Evolutionary conservation across 2,888 invertebrate genomes (phyloP), one percentile per base, ranked within the genome.

Genomic region (Pseudeuparius sepicola): DNA sequence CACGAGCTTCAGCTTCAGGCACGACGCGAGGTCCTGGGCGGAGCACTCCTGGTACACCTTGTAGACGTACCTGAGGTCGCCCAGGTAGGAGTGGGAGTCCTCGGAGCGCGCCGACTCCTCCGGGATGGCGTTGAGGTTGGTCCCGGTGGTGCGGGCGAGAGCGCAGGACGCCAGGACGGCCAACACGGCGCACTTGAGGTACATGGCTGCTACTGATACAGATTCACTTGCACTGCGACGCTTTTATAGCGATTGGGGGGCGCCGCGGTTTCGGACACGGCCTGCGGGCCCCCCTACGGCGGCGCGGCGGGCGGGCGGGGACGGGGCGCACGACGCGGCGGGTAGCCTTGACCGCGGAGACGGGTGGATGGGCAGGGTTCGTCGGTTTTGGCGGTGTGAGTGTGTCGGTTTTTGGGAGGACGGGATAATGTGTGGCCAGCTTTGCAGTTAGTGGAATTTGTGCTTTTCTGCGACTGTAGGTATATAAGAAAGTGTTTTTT

Each of bases 31-130:
- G 45, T 78, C 79, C 41, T 70, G 65, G 33, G 74, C 72, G 39
- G 78, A 70, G 65, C 87, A 87, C 51, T 86, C 84, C 59, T 79
- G 81, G 63, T 86, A 87, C 43, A 83, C 73, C 56, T 82, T 81
- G 53, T 81, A 84, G 44, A 82, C 73, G 51, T 77, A 71, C 48
- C 77, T 73, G 4, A 85, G 61, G 50, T 84, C 84, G 43, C 75
- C 74, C 43, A 80, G 63, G 44, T 70, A 59, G 10, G 63, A 48
- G 54, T 50, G 45, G 9, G 55, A 35, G 29, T 59, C 58, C 28
- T 56, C 54, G 12, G 56, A 47, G 29, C 60, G 49, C 27, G 57
- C 51, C 24, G 54, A 26, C 27, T 30, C 38, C 20, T 36, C 45
- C 35, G 53, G 49, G 11, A 58, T 49, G 15, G 54, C 51, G 17